Conservation (phyloP, 2,113 vertebrate genomes). For the Tricholaema leucomelas region DNA sequence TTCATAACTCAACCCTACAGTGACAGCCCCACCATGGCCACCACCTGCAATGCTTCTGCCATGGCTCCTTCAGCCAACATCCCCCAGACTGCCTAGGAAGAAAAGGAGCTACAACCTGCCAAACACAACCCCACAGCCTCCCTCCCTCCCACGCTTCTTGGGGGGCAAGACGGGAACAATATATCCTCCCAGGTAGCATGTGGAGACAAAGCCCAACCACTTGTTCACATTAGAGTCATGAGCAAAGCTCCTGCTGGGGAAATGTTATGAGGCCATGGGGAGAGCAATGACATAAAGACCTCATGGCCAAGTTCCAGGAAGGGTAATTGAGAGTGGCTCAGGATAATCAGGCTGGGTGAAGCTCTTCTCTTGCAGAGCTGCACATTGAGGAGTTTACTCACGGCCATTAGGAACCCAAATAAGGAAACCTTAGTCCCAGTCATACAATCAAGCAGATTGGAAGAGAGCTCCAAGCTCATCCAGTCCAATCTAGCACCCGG, state of each 20-base stretch:
- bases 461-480: too few relatives aligned
- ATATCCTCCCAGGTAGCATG: neutral
- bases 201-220: neutral
- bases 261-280: neutral
- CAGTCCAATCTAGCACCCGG: too few relatives aligned
- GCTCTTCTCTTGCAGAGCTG: neutral
- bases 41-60: neutral
- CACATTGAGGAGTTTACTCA: neutral
- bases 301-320: neutral
- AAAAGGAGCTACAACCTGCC: neutral
- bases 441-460: too few relatives aligned
- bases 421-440: slow-evolving; percentile 13
- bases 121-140: neutral
- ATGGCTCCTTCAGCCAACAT: neutral
- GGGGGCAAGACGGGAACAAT: neutral
- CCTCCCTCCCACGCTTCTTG: neutral
- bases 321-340: neutral
- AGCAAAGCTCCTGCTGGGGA: neutral
- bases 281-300: neutral
- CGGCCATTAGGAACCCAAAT: neutral
- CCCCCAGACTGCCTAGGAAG: neutral
- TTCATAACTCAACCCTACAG: neutral
- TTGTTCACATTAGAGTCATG: neutral
- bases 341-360: neutral
- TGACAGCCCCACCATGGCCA: neutral